phyloP scores from a whole-genome alignment of 2,113 vertebrate genomes.

The Reinhardtius hippoglossoides region DNA sequence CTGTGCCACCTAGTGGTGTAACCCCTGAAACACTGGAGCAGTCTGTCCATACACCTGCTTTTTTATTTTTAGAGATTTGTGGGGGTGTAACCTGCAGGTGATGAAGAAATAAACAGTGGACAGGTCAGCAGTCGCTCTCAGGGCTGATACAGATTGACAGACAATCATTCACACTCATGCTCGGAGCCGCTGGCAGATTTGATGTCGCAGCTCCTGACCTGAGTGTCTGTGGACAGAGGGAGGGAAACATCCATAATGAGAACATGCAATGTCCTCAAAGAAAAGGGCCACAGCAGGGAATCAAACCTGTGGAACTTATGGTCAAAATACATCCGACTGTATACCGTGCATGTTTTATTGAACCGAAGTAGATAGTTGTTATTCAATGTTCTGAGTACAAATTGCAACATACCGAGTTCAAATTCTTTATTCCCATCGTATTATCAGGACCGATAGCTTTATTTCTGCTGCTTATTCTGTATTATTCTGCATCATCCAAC shows the following conservation, averaged over 20 bases:
- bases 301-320: neutral
- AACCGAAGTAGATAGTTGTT: too few species aligned
- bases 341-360: neutral
- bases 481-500: too few species aligned
- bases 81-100: slow-evolving; percentile 16
- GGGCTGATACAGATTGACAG: slow-evolving; percentile 46
- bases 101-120: neutral
- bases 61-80: neutral
- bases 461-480: too few species aligned
- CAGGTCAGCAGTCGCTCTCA: slow-evolving; percentile 62
- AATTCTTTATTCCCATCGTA: too few species aligned
- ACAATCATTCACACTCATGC: slow-evolving; percentile 42
- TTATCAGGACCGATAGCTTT: too few species aligned
- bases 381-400: too few species aligned
- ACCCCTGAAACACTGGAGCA: neutral
- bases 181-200: slow-evolving; percentile 19
- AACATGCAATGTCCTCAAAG: slow-evolving; percentile 15
- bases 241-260: slow-evolving; percentile 24
- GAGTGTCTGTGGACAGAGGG: slow-evolving; percentile 10
- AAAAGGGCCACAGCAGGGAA: slow-evolving; percentile 18
- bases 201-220: slow-evolving; percentile 35
- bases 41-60: neutral
- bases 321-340: neutral
- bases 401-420: neutral
- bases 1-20: slow-evolving; percentile 73